phyloP scores from a whole-genome alignment of 2,797 vertebrate species.

The Rhinatrema bivittatum region DNA sequence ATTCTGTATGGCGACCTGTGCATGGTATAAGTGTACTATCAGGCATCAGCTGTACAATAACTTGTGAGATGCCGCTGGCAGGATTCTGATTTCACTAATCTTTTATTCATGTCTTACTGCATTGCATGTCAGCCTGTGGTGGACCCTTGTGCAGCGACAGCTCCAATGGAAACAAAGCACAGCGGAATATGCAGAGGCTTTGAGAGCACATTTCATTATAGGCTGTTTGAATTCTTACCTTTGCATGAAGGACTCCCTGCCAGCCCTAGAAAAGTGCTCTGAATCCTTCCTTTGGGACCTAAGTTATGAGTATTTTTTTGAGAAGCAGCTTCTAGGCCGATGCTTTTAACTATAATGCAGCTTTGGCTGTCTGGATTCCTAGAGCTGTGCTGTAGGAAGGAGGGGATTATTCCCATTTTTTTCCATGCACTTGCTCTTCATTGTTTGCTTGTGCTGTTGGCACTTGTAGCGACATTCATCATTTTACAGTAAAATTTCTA shows the following conservation, averaged over 20 bases:
- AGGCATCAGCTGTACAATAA: constrained; percentile 2
- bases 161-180: neutral
- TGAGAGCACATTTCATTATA: neutral
- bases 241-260: too few relatives aligned
- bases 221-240: too few relatives aligned
- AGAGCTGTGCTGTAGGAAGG: too few relatives aligned
- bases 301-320: too few relatives aligned
- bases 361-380: too few relatives aligned
- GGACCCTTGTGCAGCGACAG: neutral
- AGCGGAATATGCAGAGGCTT: neutral
- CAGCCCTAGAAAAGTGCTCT: neutral
- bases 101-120: neutral
- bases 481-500: constrained; percentile 24
- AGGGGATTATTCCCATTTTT: too few relatives aligned
- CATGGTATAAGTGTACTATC: constrained; percentile 9
- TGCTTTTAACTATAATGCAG: too few relatives aligned
- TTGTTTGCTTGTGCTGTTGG: constrained; percentile 12
- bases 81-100: too few relatives aligned
- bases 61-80: too few relatives aligned
- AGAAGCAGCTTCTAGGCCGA: too few relatives aligned
- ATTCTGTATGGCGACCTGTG: constrained; percentile 9
- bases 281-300: too few relatives aligned
- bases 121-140: neutral
- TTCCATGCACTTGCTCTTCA: constrained; percentile 33
- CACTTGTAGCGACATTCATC: constrained; percentile 6